Conservation (phyloP, 2,797 vertebrate genomes). For the Cephalopachus bancanus region DNA sequence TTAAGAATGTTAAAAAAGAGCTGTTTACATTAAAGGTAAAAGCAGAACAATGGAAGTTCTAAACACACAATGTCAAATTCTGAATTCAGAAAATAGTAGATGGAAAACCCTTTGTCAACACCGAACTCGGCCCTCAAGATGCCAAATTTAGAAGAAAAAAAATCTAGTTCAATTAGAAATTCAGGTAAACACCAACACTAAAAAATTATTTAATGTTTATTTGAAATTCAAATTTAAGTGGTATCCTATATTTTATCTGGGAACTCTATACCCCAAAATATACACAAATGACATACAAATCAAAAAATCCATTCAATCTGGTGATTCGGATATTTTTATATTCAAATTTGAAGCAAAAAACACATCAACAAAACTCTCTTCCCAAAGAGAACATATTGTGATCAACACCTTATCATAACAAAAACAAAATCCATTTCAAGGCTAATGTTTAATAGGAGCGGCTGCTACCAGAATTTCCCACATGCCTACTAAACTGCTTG, state of each 20-base stretch:
- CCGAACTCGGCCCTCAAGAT: neutral
- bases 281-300: neutral
- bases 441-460: neutral
- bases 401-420: neutral
- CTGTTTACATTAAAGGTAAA: conserved; percentile 35
- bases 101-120: neutral
- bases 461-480: neutral
- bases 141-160: neutral
- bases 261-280: neutral
- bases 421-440: neutral
- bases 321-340: neutral
- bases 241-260: neutral
- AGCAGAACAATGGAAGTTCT: neutral
- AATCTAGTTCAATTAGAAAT: neutral
- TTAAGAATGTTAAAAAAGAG: neutral
- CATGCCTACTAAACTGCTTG: neutral
- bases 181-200: conserved; percentile 24
- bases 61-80: neutral
- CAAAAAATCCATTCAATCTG: neutral
- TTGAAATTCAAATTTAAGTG: conserved; percentile 42
- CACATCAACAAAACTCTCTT: neutral
- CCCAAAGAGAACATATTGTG: neutral
- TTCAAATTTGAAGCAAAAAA: conserved; percentile 20
- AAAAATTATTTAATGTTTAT: neutral
- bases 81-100: conserved; percentile 32